These are phyloP conservation scores for Proteles cristata DNA, from an alignment of 2,113 vertebrate genomes.

Conservation along the genomic window DNA sequence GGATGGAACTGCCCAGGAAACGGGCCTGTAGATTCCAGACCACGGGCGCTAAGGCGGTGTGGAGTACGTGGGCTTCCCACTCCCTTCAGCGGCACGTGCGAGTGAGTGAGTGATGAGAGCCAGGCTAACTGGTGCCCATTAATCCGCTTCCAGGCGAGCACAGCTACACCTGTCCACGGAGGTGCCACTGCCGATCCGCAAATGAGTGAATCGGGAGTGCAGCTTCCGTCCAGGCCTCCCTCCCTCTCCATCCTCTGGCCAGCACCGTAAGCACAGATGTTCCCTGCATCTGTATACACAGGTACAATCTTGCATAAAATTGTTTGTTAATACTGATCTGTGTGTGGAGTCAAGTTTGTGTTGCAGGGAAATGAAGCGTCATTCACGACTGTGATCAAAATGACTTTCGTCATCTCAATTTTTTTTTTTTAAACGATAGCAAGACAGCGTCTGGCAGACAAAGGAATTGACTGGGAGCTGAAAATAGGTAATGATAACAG, in stretches of 20 bases:
- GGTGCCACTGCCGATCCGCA: background rate
- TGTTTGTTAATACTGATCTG: slow-evolving; percentile 34
- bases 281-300: slow-evolving; percentile 18
- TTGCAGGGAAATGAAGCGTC: background rate
- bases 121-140: background rate
- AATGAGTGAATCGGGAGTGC: background rate
- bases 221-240: background rate
- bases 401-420: slow-evolving; percentile 30
- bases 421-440: background rate
- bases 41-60: accelerated
- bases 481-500: slow-evolving; percentile 42
- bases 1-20: background rate
- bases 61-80: background rate
- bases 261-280: background rate
- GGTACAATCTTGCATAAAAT: slow-evolving; percentile 38
- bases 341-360: background rate
- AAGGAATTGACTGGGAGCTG: slow-evolving; percentile 45
- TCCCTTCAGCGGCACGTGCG: background rate
- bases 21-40: background rate
- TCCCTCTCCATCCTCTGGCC: background rate
- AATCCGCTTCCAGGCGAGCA: background rate
- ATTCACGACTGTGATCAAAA: slow-evolving; percentile 36
- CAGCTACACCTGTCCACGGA: background rate
- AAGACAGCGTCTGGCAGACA: slow-evolving; percentile 65
- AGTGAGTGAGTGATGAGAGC: background rate